A percentile compares a stretch with the other conserved stretches of the same genome.
Evolutionary conservation across 2,113 vertebrate species (phyloP).

Genomic region (Chaenocephalus aceratus): DNA sequence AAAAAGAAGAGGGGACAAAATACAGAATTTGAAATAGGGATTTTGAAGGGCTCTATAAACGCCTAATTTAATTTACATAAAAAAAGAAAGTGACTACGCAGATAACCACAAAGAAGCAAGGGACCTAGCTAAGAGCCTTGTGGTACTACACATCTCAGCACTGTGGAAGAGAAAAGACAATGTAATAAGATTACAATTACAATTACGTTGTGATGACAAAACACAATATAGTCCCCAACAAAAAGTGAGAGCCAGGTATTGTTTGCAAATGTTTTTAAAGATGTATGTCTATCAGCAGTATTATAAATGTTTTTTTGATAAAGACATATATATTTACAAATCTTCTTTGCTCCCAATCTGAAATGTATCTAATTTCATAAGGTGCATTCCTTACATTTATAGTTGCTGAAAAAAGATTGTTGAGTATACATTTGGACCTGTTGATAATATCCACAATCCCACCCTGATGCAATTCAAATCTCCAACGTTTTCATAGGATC

Average conservation of each 20-base stretch:
- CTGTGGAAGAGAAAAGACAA: not conserved
- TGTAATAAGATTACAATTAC: too few relatives aligned
- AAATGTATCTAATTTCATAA: not conserved
- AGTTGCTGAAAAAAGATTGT: not conserved
- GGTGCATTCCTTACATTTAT: not conserved
- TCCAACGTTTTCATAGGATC: not conserved
- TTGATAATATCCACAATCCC: not conserved
- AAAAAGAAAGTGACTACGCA: not conserved
- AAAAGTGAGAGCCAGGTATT: too few relatives aligned
- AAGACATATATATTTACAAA: too few relatives aligned
- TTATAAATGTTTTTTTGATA: too few relatives aligned
- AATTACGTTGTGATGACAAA: too few relatives aligned
- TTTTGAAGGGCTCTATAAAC: not conserved
- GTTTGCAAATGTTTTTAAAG: too few relatives aligned
- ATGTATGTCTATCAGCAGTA: too few relatives aligned
- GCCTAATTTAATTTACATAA: not conserved
- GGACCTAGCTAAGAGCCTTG: not conserved
- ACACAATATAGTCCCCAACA: too few relatives aligned
- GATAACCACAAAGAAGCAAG: not conserved
- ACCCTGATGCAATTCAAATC: slow-evolving; percentile 5
- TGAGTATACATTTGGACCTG: not conserved
- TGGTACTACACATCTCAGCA: not conserved
- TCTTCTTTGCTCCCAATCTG: too few relatives aligned
- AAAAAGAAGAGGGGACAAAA: slow-evolving; percentile 29
- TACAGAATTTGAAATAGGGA: not conserved